A percentile compares a stretch with the other conserved stretches of the same genome.
These are phyloP conservation scores for Rhodinocichla rosea DNA, from an alignment of 2,113 vertebrate genomes.

Conservation along the genomic window DNA sequence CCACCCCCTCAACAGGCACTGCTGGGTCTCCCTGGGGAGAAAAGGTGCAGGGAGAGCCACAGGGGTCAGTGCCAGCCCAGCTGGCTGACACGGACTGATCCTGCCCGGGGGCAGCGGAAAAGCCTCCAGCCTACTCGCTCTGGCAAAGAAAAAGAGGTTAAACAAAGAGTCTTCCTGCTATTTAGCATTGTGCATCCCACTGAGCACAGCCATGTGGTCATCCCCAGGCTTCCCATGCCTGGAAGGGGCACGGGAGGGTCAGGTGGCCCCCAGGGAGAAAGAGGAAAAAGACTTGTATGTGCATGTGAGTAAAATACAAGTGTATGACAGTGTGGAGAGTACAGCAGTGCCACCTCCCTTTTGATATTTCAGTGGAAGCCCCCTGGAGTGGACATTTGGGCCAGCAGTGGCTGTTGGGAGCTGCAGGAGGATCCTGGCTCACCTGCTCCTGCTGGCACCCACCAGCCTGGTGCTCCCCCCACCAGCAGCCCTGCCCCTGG, in stretches of 20 bases:
- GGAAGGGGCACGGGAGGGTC: neutral
- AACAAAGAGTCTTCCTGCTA: neutral
- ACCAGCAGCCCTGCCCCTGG: neutral
- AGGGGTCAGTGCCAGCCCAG: neutral
- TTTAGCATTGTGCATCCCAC: neutral
- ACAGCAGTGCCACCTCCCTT: neutral
- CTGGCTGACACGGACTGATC: neutral
- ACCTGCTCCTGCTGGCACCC: neutral
- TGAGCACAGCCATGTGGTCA: neutral
- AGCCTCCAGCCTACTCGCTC: neutral
- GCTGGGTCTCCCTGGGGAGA: neutral
- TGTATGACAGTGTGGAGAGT: neutral
- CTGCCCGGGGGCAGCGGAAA: neutral
- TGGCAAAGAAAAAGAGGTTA: neutral
- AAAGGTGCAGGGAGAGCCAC: neutral
- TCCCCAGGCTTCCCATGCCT: neutral
- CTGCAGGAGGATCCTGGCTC: neutral
- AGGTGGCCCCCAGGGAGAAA: neutral
- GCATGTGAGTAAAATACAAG: neutral
- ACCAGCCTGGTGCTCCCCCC: neutral
- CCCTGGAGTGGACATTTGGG: fast-evolving
- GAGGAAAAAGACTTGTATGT: neutral
- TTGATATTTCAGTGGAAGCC: fast-evolving
- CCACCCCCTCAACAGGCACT: neutral
- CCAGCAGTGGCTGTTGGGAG: fast-evolving